Evolutionary conservation across 2,113 vertebrate species (phyloP), one percentile per base, ranked within the genome.

Genomic region (Emydocephalus ijimae): DNA sequence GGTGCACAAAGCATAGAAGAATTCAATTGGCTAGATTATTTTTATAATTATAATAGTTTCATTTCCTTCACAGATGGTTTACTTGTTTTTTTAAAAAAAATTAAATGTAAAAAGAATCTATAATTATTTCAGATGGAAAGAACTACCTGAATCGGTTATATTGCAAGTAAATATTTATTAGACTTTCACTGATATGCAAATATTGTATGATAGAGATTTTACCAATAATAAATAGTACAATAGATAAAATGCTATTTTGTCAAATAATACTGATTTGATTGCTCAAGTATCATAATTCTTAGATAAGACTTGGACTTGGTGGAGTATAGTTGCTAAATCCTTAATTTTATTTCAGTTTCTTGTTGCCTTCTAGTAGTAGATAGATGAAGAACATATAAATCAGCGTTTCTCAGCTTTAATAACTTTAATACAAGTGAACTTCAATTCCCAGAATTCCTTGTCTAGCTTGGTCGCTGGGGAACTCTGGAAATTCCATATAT

Each of bases 31-130:
- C 90, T 93, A 74, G 94, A 93, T 90, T 89, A 48, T 69, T 94
- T 94, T 93, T 93, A 81, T 90, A 93, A 94, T 92, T 92, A 50
- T 92, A 88, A 93, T 94, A 89, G 29, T 93, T 95, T 96, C 90
- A 94, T 50, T 94, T 95, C 92, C 91, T 93, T 55, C 93, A 11
- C 6, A 54, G 26, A 64, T n/a, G 56, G 94, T 74, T 48, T 52
- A 88, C 5, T 87, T 4, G 20, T n/a, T 52, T 29, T 29, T 2
- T 45, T 3, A 43, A 43, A 50, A 15, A 43, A 45, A 48, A 15
- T 87, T 14, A 87, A 87, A 52, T 15, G 48, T 50, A 29, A 87
- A 87, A 50, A 52, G 23, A 52, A 52, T 39, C 48, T 87, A 52
- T 50, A 52, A 50, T 50, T 29, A 52, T 87, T 52, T 87, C 86